These are phyloP conservation scores for Chiroxiphia lanceolata DNA, from an alignment of 2,797 vertebrate genomes.

Conservation along the genomic window DNA sequence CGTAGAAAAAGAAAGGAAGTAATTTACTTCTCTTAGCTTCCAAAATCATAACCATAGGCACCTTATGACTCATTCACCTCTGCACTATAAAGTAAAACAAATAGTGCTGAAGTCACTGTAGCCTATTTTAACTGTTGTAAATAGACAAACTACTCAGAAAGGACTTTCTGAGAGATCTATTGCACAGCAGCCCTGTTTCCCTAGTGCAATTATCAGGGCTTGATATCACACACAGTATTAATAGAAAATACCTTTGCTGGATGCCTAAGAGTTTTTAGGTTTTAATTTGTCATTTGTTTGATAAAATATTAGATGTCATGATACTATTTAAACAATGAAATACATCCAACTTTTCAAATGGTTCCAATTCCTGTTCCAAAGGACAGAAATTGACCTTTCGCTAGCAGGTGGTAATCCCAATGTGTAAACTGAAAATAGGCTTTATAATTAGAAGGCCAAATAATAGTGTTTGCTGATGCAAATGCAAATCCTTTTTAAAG, in stretches of 20 bases:
- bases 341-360: neutral
- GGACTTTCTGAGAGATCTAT: neutral
- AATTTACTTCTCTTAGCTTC: neutral
- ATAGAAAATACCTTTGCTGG: neutral
- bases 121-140: neutral
- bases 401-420: neutral
- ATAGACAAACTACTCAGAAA: neutral
- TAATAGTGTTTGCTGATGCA: slow-evolving; percentile 13
- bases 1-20: neutral
- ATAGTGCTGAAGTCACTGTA: neutral
- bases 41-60: neutral
- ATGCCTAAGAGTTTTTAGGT: neutral
- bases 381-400: neutral
- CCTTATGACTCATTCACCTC: neutral
- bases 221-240: neutral
- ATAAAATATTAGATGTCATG: neutral
- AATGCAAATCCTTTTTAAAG: slow-evolving; percentile 3
- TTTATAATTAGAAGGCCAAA: neutral
- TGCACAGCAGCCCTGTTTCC: neutral
- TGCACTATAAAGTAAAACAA: neutral
- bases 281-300: neutral
- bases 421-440: neutral
- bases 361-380: neutral
- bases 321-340: neutral
- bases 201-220: neutral